Evolutionary conservation across 2,888 invertebrate genomes (phyloP), one percentile per base, ranked within the genome.

Genomic region (Nemurella pictetii): DNA sequence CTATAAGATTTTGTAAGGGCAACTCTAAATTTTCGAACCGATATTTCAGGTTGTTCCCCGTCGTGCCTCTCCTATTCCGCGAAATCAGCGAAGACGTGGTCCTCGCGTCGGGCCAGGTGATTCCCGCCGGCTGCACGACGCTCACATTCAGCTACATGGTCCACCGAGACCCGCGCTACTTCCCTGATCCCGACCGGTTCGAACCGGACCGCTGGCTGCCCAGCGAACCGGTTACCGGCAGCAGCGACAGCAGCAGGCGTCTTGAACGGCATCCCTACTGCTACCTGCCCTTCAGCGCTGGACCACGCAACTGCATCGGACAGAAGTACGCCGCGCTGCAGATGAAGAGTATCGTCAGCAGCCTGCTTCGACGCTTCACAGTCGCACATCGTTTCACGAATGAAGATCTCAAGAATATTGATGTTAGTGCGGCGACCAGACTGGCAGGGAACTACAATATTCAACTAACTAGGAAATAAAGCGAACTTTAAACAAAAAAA

Each of bases 161-260:
- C 1, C 87, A 87, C 28, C 86, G 86, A 4, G 85, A 86, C 78
- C 84, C 85, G 28, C 26, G 85, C 32, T 86, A 85, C 72, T 87
- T 85, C 55, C 84, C 83, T 0, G 84, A 87, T 26, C 86, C 87
- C 0, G 85, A 85, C 12, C 73, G 55, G 4, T 87, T 87, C 85
- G 82, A 85, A 28, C 87, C 87, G 26, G 87, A 87, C 28, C 82
- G 86, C 27, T 87, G 87, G 84, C 83, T 84, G 2, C 86, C 87
- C 12, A 87, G 87, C 20, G 82, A 77, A 7, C 74, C 84, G n/a
- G 20, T 80, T 72, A 25, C 55, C 5, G 80, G 75, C 3, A 27
- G 87, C 86, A n/a, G n/a, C n/a, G n/a, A n/a, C n/a, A n/a, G n/a
- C n/a, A n/a, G n/a, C n/a, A n/a, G n/a, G n/a, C n/a, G n/a, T n/a